Base-by-base conservation (phyloP, 1,140 invertebrate species). In the Leptoteleia sp. region DNA sequence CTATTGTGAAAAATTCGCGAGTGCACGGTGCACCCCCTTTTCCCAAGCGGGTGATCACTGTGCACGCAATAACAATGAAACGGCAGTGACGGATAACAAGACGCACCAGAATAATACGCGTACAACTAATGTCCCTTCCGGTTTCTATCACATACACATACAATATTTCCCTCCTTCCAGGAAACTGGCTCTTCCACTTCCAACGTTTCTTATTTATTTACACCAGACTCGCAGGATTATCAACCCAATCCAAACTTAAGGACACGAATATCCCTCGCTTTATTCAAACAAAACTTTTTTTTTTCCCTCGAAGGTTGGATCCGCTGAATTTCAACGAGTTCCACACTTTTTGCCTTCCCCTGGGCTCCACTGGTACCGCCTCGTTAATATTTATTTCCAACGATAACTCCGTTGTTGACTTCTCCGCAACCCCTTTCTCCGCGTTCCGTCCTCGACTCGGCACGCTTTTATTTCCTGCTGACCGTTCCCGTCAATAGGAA, bases 381-480 rank as follows among this genome's bases (percentile, higher is more conserved):
- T 25, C 22, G 22, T 6, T 25, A 25, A 12, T 38, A 8, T 16
- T 16, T 16, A 7, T 38, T n/a, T n/a, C n/a, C 11, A 35, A 6
- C 9, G 33, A 35, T 35, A 37, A 52, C 19, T 45, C 29, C 13
- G 47, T 70, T 52, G 67, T 71, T 48, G 45, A 57, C 64, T 68
- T 61, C 67, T n/a, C n/a, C 48, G 48, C 47, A 62, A 61, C 55
- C 67, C 67, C 67, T 71, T 54, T 54, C 57, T 62, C 67, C 67
- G 45, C 47, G 55, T 45, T 54, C 45, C 59, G 57, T 52, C 31
- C 55, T 50, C 65, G 22, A 50, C 65, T 70, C 54, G 45, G 38
- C 67, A 61, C 54, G 55, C 47, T 71, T 70, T 57, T 50, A 35
- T 52, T 71, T 61, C 55, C 57, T 70, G 57, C 48, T 57, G 45